These are phyloP conservation scores for Trypoxylus dichotomus DNA, from an alignment of 1,140 invertebrate genomes.

Conservation along the genomic window DNA sequence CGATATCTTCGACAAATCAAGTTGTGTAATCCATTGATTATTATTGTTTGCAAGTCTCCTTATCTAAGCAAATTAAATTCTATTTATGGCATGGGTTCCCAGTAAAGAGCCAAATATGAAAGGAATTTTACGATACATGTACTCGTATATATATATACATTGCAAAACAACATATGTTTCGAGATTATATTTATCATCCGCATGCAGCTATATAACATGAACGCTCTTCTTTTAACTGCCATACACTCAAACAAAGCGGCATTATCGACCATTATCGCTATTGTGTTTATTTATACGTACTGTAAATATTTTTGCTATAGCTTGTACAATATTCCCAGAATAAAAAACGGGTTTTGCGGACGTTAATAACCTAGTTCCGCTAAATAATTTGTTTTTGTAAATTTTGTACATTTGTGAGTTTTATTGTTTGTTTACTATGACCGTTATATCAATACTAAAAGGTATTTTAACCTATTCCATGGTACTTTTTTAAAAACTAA, in stretches of 20 bases:
- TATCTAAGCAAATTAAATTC: constrained; percentile 9
- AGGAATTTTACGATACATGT: constrained; percentile 6
- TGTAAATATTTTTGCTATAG: constrained; percentile 7
- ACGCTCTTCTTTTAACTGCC: background rate
- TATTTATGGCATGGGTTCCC: background rate
- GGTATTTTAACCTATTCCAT: too few species aligned
- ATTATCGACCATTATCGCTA: background rate
- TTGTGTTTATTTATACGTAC: background rate
- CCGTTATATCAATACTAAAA: too few species aligned
- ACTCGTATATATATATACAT: background rate
- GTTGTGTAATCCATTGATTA: background rate
- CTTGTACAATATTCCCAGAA: background rate
- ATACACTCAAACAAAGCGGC: background rate
- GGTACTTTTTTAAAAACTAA: too few species aligned
- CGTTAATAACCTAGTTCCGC: background rate
- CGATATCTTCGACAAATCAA: background rate
- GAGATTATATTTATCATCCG: background rate
- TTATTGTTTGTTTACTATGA: too few species aligned
- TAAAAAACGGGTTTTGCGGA: background rate
- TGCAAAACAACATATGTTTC: background rate
- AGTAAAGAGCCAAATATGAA: background rate
- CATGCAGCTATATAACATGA: background rate
- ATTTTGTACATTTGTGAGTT: background rate
- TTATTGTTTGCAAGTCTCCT: background rate
- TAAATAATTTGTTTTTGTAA: background rate